Evolutionary conservation across 2,888 invertebrate species (phyloP), one percentile per base, ranked within the genome.

Genomic region (Agrilus biguttatus): DNA sequence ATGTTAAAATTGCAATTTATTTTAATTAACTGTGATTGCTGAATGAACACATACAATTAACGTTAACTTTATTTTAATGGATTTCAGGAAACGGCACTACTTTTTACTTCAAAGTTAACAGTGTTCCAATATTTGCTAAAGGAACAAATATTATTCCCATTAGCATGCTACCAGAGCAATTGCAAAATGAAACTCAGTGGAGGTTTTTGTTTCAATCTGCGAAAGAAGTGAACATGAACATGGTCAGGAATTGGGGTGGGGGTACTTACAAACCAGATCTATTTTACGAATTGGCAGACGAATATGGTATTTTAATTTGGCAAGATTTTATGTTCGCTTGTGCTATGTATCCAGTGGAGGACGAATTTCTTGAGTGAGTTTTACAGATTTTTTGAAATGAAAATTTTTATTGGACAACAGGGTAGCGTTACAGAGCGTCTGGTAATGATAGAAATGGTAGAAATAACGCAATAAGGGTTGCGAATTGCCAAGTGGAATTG

Each of bases 261-360:
- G 97, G 95, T 0, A 69, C 90, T 0, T 98, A 96, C 57, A 96
- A 96, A 60, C 80, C 83, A 0, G 87, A 95, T 52, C 73, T 76
- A 44, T 96, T 97, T 65, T 98, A 97, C 62, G 71, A 80, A 48
- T 62, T 81, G 33, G 89, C 92, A 43, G 95, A 97, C 60, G 74
- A 83, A 58, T 69, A 85, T 40, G 97, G 97, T 1, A 82, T 97
- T 38, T 70, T 97, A 55, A 80, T 98, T 43, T 98, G 96, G 96
- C 96, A 98, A 65, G 97, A 98, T 65, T 80, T 96, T 59, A 88
- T 95, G 81, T 98, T 95, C 62, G 96, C 95, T 0, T 95, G 92
- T 60, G 77, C 86, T 14, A 84, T 97, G 82, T 98, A 98, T 66
- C 96, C 96, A 0, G 73, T 77, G 0, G 75, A 77, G 44, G 55